Percentiles rank a stretch among this genome's conserved stretches.
phyloP scores from a whole-genome alignment of 1,140 invertebrate species.

The Hylaeus anthracinus region DNA sequence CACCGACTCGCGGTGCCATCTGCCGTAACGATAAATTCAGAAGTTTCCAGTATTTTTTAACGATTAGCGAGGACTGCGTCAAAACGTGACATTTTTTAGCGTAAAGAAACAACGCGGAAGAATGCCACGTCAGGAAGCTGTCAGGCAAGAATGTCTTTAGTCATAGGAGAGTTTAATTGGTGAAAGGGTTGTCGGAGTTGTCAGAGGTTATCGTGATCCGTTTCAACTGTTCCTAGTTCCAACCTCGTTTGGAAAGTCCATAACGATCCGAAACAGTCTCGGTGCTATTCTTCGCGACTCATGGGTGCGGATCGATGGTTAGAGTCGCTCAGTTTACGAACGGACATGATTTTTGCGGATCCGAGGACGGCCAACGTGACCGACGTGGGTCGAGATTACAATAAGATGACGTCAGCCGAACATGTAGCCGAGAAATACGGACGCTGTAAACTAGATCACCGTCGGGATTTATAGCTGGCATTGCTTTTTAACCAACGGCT shows the following conservation, averaged over 20 bases:
- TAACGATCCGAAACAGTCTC: neutral
- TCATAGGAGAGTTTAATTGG: constrained; percentile 45
- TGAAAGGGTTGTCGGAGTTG: constrained; percentile 37
- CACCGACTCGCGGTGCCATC: too few species aligned
- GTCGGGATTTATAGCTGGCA: constrained; percentile 52
- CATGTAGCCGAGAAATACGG: constrained; percentile 38
- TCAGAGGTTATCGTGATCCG: constrained; percentile 25
- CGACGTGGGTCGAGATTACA: constrained; percentile 55
- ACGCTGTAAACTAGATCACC: constrained; percentile 64
- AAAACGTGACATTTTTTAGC: constrained; percentile 2
- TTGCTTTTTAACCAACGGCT: constrained; percentile 58
- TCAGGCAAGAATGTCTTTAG: constrained; percentile 31
- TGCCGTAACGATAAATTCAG: too few species aligned
- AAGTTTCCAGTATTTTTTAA: too few species aligned
- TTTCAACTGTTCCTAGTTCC: neutral
- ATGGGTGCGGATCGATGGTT: neutral
- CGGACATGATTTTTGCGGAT: constrained; percentile 14
- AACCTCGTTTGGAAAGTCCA: neutral
- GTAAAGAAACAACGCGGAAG: constrained; percentile 1
- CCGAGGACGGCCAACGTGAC: constrained; percentile 29
- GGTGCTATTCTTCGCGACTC: neutral
- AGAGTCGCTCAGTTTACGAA: neutral
- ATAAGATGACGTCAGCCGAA: constrained; percentile 50
- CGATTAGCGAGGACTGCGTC: neutral
- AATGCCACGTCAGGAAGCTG: constrained; percentile 26